Percentiles rank a stretch among this genome's conserved stretches.
These are phyloP conservation scores for Pampusana beccarii DNA, from an alignment of 2,113 vertebrate genomes.

Conservation along the genomic window DNA sequence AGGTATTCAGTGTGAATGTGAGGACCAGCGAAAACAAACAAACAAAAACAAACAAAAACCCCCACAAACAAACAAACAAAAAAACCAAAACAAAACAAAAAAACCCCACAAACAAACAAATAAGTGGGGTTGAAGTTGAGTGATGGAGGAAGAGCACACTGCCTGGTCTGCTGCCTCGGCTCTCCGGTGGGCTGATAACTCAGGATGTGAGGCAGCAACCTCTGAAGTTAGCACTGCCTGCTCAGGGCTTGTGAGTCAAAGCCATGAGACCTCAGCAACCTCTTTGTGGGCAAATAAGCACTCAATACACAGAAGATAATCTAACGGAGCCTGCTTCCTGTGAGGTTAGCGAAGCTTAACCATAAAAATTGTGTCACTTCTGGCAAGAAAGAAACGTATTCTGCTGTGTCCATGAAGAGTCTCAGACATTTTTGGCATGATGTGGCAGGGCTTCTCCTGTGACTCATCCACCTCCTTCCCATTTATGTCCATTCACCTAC, in stretches of 20 bases:
- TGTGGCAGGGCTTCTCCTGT: not conserved
- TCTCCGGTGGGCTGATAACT: not conserved
- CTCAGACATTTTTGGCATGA: not conserved
- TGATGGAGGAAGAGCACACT: not conserved
- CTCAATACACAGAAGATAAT: not conserved
- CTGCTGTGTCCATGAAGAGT: not conserved
- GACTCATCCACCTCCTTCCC: not conserved
- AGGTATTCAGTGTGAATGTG: not conserved
- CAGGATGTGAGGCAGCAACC: not conserved
- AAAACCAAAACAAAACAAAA: not conserved
- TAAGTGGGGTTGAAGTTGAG: not conserved
- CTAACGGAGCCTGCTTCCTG: not conserved
- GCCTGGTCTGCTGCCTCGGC: not conserved
- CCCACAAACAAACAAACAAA: too few relatives aligned
- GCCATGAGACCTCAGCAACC: not conserved
- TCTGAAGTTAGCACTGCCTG: not conserved
- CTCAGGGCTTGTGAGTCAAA: conserved; percentile 20
- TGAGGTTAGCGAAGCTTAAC: not conserved
- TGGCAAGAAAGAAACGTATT: conserved; percentile 15
- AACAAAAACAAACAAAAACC: not conserved
- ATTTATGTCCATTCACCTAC: not conserved
- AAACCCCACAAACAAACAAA: too few relatives aligned
- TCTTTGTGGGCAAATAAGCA: not conserved
- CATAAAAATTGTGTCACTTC: conserved; percentile 17
- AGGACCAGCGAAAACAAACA: not conserved